phyloP scores from a whole-genome alignment of 2,797 vertebrate genomes.

The Smutsia gigantea region DNA sequence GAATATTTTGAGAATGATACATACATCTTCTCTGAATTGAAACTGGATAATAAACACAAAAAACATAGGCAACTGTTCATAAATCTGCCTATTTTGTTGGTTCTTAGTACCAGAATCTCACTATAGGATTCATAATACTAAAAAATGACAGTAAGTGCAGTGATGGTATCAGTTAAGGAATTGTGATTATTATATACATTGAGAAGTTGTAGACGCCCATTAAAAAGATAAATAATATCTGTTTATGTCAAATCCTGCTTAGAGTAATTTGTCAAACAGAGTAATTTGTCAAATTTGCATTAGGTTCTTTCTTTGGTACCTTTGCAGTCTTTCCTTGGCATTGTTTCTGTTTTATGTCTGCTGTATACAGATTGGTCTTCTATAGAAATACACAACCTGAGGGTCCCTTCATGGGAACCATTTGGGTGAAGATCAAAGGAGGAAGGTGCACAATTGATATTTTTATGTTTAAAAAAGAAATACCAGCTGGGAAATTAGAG shows the following conservation, averaged over 20 bases:
- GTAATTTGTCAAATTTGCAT: not conserved
- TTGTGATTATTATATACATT: not conserved
- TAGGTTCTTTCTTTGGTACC: not conserved
- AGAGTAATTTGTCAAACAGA: not conserved
- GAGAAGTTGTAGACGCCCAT: not conserved
- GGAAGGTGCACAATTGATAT: not conserved
- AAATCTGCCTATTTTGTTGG: not conserved
- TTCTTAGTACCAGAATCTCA: not conserved
- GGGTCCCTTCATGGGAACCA: not conserved
- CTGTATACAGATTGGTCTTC: not conserved
- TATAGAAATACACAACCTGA: not conserved
- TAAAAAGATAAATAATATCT: not conserved
- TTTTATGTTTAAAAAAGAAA: not conserved
- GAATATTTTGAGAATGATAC: not conserved
- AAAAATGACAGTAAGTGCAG: not conserved
- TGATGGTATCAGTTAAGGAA: not conserved
- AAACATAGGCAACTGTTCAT: not conserved
- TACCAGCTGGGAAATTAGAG: not conserved
- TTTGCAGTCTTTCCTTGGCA: not conserved
- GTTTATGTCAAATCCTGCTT: not conserved
- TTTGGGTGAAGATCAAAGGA: not conserved
- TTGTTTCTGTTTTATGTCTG: not conserved
- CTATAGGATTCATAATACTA: not conserved
- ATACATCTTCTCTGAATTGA: not conserved
- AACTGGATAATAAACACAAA: not conserved